Evolutionary conservation across 2,797 vertebrate species (phyloP), one percentile per base, ranked within the genome.

Genomic region (Lacerta agilis): DNA sequence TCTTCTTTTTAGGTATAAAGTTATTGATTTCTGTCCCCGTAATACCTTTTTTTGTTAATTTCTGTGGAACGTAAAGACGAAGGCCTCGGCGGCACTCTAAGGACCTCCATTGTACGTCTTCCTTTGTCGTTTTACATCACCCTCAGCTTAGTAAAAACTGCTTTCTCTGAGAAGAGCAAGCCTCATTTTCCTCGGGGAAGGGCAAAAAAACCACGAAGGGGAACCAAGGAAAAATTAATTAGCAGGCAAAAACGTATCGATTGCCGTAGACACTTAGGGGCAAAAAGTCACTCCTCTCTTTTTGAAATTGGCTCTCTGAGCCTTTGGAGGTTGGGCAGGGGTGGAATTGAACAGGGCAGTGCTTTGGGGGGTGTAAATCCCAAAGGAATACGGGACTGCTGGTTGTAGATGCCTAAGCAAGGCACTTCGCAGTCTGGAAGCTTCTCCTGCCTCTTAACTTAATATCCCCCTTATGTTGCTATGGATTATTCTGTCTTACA

Each of bases 321-420:
- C 87, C 86, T 94, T 90, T 90, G 13, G 88, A 88, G 89, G 80
- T 55, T 49, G 49, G 49, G 49, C 13, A 55, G 49, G 49, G 49
- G 49, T 94, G 90, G 71, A 43, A 33, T 72, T 83, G 91, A 92
- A 77, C 61, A 92, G 85, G 85, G 2, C 49, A 41, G 87, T 73
- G 71, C 76, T 43, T 75, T 86, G 86, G 91, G 93, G 86, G 86
- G 87, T 97, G 79, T 95, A 95, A 95, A 95, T 95, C 90, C 89
- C 92, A 95, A 95, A 96, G 95, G 94, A 95, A 95, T 95, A 91
- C n/a, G 90, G 92, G 90, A 90, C 94, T 96, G 93, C 94, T 95
- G 90, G 91, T 89, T 89, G 49, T 82, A 94, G 90, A 41, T 95
- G 86, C 88, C 95, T 84, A 91, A 94, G 89, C 87, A 33, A 87